A percentile compares a stretch with the other conserved stretches of the same genome.
Evolutionary conservation across 1,140 invertebrate genomes (phyloP).

Genomic region (Bombus superbus): DNA sequence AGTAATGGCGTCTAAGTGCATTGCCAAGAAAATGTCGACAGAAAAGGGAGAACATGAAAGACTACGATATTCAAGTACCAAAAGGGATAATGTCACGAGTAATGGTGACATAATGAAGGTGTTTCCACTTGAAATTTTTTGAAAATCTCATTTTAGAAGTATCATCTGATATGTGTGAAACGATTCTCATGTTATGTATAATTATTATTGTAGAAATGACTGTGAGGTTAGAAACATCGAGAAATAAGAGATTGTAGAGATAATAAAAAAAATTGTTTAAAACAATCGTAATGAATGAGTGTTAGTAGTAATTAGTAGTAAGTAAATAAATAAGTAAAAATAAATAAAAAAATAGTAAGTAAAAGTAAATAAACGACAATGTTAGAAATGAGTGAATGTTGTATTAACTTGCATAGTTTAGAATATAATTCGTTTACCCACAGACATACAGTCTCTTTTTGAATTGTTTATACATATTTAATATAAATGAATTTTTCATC

Average conservation of each 20-base stretch:
- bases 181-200: background rate
- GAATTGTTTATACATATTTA: too few species aligned
- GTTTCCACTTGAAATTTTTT: slow-evolving; percentile 2
- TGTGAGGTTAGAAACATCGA: background rate
- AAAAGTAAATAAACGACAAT: too few species aligned
- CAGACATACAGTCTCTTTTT: too few species aligned
- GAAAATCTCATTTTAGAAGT: background rate
- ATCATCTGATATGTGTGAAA: background rate
- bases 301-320: too few species aligned
- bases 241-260: background rate
- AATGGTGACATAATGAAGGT: background rate
- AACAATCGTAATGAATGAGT: too few species aligned
- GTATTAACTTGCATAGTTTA: too few species aligned
- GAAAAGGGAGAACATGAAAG: slow-evolving; percentile 11
- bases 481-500: too few species aligned
- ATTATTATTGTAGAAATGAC: background rate
- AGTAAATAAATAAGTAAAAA: too few species aligned
- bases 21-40: slow-evolving; percentile 10
- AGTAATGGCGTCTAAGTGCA: slow-evolving; percentile 31
- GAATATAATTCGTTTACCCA: too few species aligned
- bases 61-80: background rate
- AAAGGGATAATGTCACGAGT: background rate
- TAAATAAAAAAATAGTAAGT: too few species aligned
- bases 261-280: too few species aligned
- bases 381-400: too few species aligned